Base-by-base conservation (phyloP, 2,797 vertebrate genomes). In the Podargus strigoides region DNA sequence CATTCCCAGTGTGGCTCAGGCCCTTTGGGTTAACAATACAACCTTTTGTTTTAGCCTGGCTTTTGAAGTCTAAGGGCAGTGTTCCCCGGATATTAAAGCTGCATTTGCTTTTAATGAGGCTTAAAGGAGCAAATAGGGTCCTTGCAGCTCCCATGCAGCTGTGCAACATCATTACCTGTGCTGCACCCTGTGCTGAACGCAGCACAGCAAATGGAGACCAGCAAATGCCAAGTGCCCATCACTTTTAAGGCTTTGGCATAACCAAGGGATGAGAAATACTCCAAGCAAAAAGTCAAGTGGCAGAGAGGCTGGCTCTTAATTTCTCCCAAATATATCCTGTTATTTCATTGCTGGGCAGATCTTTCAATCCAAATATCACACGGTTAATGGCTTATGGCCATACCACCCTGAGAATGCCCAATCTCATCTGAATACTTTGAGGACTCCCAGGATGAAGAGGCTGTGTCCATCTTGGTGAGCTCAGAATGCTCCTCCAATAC, bases 181-280 rank as follows among this genome's bases (percentile, higher is more conserved):
- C 1, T 47, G 32, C 1, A 1, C 12, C 28, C 32, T 14, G 24
- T 32, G 49, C 42, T 41, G 21, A 72, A 18, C n/a, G n/a, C n/a
- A n/a, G n/a, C n/a, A n/a, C n/a, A n/a, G n/a, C n/a, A n/a, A n/a
- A n/a, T n/a, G n/a, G n/a, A n/a, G n/a, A n/a, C 28, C n/a, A 27
- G 28, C 9, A 34, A 81, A 70, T 1, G 2, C 32, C 47, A 42
- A 5, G n/a, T 0, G 1, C 4, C 14, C 9, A 1, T 6, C 47
- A 23, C 1, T 0, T 34, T 77, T 26, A 14, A 49, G 12, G 12
- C 14, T 79, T 47, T 44, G 49, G 34, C 26, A 16, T 7, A 36
- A n/a, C 5, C 82, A 50, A 58, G 19, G 14, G 17, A 10, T 39
- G 41, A 85, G 58, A 93, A 70, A 24, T 8, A 49, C 41, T 7